Percentiles rank a stretch among this genome's conserved stretches.
Evolutionary conservation across 2,797 vertebrate genomes (phyloP).

Genomic region (Poliocrania exsul): DNA sequence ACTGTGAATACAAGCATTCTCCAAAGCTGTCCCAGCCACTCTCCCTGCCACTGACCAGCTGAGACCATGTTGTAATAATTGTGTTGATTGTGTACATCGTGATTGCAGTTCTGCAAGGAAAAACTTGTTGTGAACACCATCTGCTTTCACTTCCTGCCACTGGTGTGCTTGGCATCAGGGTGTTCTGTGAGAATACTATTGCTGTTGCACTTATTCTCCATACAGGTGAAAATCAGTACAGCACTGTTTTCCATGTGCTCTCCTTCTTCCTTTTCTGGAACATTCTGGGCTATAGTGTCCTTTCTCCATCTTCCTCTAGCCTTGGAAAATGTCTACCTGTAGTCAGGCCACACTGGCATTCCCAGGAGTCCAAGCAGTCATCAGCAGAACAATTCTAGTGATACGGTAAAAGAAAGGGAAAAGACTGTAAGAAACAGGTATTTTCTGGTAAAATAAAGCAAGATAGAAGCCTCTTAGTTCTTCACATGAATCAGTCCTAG

Average conservation of each 20-base stretch:
- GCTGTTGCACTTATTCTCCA: not conserved
- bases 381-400: not conserved
- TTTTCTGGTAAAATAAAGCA: not conserved
- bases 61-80: not conserved
- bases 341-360: not conserved
- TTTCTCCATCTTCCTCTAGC: not conserved
- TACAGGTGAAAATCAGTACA: not conserved
- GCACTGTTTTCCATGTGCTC: not conserved
- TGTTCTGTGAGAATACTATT: not conserved
- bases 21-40: not conserved
- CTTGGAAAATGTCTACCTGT: not conserved
- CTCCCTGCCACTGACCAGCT: not conserved
- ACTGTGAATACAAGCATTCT: not conserved
- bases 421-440: not conserved
- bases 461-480: not conserved
- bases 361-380: not conserved
- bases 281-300: not conserved
- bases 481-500: not conserved
- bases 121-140: not conserved
- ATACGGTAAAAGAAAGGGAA: not conserved
- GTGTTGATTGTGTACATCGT: not conserved
- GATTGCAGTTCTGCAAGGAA: not conserved
- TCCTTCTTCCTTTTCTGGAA: not conserved
- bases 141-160: not conserved
- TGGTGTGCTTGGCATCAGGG: not conserved